Evolutionary conservation across 1,140 invertebrate genomes (phyloP), one percentile per base, ranked within the genome.

Genomic region (Orchestia grillus): DNA sequence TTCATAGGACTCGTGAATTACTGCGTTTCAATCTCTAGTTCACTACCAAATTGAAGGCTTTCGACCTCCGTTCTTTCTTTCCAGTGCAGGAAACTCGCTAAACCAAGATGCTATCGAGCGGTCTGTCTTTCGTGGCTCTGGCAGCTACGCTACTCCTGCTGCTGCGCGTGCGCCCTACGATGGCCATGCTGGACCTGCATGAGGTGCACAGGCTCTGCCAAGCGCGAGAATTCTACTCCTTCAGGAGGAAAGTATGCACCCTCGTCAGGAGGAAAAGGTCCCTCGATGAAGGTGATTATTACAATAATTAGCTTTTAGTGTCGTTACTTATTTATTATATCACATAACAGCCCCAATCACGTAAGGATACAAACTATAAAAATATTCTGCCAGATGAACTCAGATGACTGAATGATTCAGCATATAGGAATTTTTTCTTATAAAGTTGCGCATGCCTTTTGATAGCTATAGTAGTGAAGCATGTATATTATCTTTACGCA

Each of bases 221-320:
- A 28, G 88, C 88, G n/a, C 88, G 88, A 36, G 88, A 90, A 44
- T 90, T 90, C 41, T 90, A 90, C 43, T 90, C 88, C 88, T 90
- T 90, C 88, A 41, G 88, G 41, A 90, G 88, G 28, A 90, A 90
- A 90, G 88, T 90, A 11, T 90, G 88, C 88, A 90, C 88, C 88
- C 88, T 90, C 88, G 88, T 90, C 88, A 90, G 88, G 88, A 41
- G 88, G 88, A 90, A 90, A 90, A 41, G 88, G 43, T 90, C 88
- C 11, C 88, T 90, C 36, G 88, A 90, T 90, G 88, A 41, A 90
- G 88, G 88, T 90, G 36, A 87, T 53, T 53, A n/a, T n/a, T n/a
- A n/a, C n/a, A 53, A 53, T 53, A 53, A 53, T 8, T 53, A 19
- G 19, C 19, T 53, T 53, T 53, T 19, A n/a, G 19, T 53, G 6